Base-by-base conservation (phyloP, 2,888 invertebrate species). In the Drosophila acutilabella region DNA sequence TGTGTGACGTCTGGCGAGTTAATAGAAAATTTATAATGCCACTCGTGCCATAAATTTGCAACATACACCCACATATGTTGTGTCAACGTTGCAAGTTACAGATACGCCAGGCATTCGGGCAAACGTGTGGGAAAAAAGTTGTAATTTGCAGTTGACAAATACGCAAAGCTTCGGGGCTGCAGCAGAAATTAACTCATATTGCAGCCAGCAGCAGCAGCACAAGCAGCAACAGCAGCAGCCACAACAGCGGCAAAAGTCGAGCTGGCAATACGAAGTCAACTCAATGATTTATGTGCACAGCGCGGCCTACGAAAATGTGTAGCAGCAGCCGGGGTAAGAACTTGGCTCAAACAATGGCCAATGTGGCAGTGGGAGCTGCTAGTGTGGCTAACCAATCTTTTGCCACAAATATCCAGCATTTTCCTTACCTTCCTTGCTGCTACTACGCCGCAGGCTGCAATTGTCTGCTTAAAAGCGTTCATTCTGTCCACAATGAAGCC, bases 401-500 rank as follows among this genome's bases (percentile, higher is more conserved):
- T 36, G 71, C 45, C 70, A 53, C 18, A 65, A 30, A 60, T 61
- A 67, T 71, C 41, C 58, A 42, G 33, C 48, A 40, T 36, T 23
- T 44, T 54, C 57, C 13, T 23, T 44, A 51, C 61, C 66, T 62
- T 54, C 54, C 62, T 60, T 68, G 75, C 69, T 67, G 81, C 79
- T 86, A 77, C 74, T 76, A 82, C 90, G 89, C 89, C 89, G 89
- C 89, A 86, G 91, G 90, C 90, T 89, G 87, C 90, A 90, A 90
- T 91, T 91, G 91, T 90, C 90, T 90, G 78, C 90, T 88, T 91
- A 90, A 91, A 88, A 86, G 87, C 86, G 88, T 71, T 86, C 86
- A 86, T 86, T 86, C 88, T 86, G 86, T 89, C 89, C 85, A 85
- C 86, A 89, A 87, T 89, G 88, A 89, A 86, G 89, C 88, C 88